Evolutionary conservation across 1,140 invertebrate species (phyloP), one percentile per base, ranked within the genome.

Genomic region (Drosophila insularis): DNA sequence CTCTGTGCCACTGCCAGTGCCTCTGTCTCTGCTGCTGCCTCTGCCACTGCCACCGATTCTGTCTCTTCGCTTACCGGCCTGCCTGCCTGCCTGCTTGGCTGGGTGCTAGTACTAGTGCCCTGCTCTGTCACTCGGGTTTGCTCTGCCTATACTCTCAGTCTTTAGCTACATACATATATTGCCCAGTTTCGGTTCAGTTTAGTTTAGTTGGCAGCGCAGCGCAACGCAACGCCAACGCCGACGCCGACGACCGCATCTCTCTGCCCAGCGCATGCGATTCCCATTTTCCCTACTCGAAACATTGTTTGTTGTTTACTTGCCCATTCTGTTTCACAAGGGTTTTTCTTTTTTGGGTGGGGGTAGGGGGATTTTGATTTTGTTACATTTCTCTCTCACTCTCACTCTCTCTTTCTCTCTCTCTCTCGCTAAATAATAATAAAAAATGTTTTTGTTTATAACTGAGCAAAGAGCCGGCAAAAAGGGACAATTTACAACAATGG

Each of bases 371-470:
- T 87, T 61, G 79, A 87, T 87, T 86, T 87, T 50, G 82, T 86
- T 86, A 62, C 61, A 40, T 35, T 40, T 17, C 53, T 27, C 43
- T 63, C 50, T 63, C n/a, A n/a, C 35, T 11, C 32, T 35, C 31
- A 21, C 21, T 2, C 1, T 21, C 27, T 27, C 27, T 1, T 5
- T 27, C 43, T 63, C 59, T 68, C 35, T 35, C 32, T 35, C 32
- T 13, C 11, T 37, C 50, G 59, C 64, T 55, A 56, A 59, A 72
- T 3, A 65, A 77, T 13, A 13, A 13, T 11, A 37, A 13, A 37
- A 37, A 37, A 13, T 64, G 63, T 69, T 84, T 71, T 84, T 84
- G 80, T 84, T 84, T 84, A 84, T 84, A 67, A 63, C 76, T 62
- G 72, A 84, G 76, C 68, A 60, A 37, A 71, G 66, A 64, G 77